phyloP scores from a whole-genome alignment of 2,888 invertebrate species.

The Protodeltote pygarga region DNA sequence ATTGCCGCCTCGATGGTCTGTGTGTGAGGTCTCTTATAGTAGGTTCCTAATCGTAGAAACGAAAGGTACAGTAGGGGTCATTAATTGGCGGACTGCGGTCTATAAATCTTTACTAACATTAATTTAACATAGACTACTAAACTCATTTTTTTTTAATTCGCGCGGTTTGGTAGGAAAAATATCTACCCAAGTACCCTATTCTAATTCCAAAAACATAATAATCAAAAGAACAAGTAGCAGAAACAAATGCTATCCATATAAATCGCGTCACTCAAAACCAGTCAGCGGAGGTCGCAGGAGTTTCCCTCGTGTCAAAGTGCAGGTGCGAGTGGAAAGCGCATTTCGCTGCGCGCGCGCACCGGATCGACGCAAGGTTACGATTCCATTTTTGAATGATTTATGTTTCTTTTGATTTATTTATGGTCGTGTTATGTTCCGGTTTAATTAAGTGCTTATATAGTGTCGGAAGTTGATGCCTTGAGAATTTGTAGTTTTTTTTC shows the following conservation, averaged over 20 bases:
- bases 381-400: constrained; percentile 30
- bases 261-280: constrained; percentile 38
- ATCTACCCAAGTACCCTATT: not conserved
- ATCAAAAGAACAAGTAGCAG: not conserved
- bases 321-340: constrained; percentile 73
- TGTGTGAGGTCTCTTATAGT: no score
- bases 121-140: no score
- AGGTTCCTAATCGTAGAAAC: no score
- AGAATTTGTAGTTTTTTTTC: not conserved
- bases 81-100: no score
- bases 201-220: not conserved
- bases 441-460: constrained; percentile 26
- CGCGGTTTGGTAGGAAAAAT: no score
- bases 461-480: constrained; percentile 23
- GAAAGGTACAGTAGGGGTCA: no score
- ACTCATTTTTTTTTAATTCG: no score
- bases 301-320: constrained; percentile 67
- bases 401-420: constrained; percentile 12
- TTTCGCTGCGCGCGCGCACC: constrained; percentile 61
- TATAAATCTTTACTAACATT: no score
- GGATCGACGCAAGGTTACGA: constrained; percentile 19
- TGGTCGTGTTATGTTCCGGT: constrained; percentile 25
- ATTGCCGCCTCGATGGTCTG: no score
- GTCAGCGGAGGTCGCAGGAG: constrained; percentile 34
- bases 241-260: no score